Conservation (phyloP, 2,888 invertebrate genomes). For the Drosophila neonasuta region DNA sequence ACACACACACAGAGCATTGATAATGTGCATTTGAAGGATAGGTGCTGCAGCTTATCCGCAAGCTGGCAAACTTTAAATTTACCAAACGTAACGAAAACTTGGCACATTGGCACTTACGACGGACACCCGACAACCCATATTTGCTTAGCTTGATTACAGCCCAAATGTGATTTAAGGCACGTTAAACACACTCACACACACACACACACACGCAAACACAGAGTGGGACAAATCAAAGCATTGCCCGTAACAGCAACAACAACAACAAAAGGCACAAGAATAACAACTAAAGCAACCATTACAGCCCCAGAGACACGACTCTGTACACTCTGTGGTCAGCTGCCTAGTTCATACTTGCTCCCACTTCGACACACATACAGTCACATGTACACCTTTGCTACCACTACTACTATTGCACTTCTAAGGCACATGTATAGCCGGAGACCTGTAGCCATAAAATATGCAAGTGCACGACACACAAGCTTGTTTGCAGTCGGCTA, state of each 20-base stretch:
- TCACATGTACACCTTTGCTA: no score
- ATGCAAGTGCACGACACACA: slow-evolving; percentile 60
- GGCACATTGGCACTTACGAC: slow-evolving; percentile 43
- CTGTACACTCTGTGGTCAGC: slow-evolving; percentile 37
- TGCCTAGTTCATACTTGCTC: slow-evolving; percentile 12
- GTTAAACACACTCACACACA: slow-evolving; percentile 56
- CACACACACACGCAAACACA: not conserved
- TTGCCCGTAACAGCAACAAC: slow-evolving; percentile 16
- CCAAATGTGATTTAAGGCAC: slow-evolving; percentile 77
- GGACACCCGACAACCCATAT: slow-evolving; percentile 46
- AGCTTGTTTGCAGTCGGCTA: slow-evolving; percentile 42
- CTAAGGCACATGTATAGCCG: slow-evolving; percentile 1
- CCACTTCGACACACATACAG: not conserved
- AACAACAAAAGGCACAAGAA: slow-evolving; percentile 15
- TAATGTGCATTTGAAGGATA: slow-evolving; percentile 25
- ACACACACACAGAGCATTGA: slow-evolving; percentile 7
- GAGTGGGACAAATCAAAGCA: slow-evolving; percentile 33
- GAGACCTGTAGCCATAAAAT: slow-evolving; percentile 51
- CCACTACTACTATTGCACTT: not conserved
- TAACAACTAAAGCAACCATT: slow-evolving; percentile 37
- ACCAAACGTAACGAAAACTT: slow-evolving; percentile 54
- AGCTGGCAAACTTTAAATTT: slow-evolving; percentile 50
- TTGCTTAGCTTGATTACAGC: slow-evolving; percentile 75
- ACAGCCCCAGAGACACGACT: slow-evolving; percentile 22
- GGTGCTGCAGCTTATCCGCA: slow-evolving; percentile 19